Conservation (phyloP, 1,140 invertebrate species). For the Drosophila truncata region DNA sequence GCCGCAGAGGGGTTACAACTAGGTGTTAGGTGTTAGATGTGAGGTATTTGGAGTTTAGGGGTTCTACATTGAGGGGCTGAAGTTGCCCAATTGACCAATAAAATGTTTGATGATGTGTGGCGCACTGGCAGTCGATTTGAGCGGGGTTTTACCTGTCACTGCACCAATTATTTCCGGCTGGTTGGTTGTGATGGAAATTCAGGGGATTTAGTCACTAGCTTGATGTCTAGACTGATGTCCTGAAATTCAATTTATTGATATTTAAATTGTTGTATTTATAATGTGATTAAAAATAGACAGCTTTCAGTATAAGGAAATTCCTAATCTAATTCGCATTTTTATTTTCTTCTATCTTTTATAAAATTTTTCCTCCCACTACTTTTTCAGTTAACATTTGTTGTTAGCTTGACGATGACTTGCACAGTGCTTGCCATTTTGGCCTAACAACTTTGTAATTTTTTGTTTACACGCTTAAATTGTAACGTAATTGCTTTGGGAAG, state of each 20-base stretch:
- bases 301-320: too few relatives aligned
- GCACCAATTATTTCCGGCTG: slow-evolving; percentile 64
- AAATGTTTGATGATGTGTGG: slow-evolving; percentile 72
- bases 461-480: slow-evolving; percentile 83
- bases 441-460: slow-evolving; percentile 84
- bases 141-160: slow-evolving; percentile 24
- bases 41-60: background rate
- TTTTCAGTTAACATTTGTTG: slow-evolving; percentile 6
- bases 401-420: slow-evolving; percentile 67
- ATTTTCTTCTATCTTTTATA: background rate
- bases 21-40: slow-evolving; percentile 1
- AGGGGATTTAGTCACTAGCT: background rate
- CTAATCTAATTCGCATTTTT: background rate
- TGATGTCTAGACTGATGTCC: background rate
- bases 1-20: slow-evolving; percentile 29
- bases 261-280: background rate
- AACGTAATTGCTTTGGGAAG: slow-evolving; percentile 82
- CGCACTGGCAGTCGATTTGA: slow-evolving; percentile 22
- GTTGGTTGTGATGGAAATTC: slow-evolving; percentile 34
- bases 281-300: background rate
- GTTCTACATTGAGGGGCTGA: background rate
- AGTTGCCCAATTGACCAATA: slow-evolving; percentile 74
- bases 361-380: slow-evolving; percentile 1
- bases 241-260: background rate
- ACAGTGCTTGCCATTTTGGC: slow-evolving; percentile 72